phyloP scores from a whole-genome alignment of 2,797 vertebrate genomes.

The Geotrypetes seraphini region DNA sequence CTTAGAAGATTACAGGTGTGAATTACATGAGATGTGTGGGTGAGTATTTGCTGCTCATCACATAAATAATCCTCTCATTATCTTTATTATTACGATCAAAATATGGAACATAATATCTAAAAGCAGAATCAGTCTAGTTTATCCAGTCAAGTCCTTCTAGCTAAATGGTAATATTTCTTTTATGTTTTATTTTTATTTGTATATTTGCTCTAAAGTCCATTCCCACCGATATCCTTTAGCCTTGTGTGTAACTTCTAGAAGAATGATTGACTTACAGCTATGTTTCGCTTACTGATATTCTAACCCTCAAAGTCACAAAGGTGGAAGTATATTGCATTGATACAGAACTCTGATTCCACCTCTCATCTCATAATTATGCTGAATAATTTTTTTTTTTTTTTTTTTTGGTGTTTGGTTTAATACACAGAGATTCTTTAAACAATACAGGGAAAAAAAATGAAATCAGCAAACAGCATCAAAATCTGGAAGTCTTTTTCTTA shows the following conservation, averaged over 20 bases:
- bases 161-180: neutral
- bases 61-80: neutral
- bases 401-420: slow-evolving; percentile 57
- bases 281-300: neutral
- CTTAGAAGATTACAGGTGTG: too few species aligned
- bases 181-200: too few species aligned
- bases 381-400: too few species aligned
- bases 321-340: neutral
- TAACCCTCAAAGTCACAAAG: neutral
- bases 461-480: slow-evolving; percentile 57
- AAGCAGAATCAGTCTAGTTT: neutral
- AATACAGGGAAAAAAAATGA: slow-evolving; percentile 37
- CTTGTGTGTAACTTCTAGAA: slow-evolving; percentile 2
- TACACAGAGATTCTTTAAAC: slow-evolving; percentile 51
- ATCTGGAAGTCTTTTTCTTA: slow-evolving; percentile 60
- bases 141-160: neutral
- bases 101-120: neutral
- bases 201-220: neutral
- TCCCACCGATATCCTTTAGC: neutral
- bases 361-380: slow-evolving; percentile 26
- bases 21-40: too few species aligned
- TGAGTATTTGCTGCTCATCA: too few species aligned
- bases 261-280: neutral
- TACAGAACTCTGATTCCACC: neutral
- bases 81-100: neutral